Percentiles rank a stretch among this genome's conserved stretches.
Evolutionary conservation across 2,797 vertebrate genomes (phyloP).

Genomic region (Prunella strophiata): DNA sequence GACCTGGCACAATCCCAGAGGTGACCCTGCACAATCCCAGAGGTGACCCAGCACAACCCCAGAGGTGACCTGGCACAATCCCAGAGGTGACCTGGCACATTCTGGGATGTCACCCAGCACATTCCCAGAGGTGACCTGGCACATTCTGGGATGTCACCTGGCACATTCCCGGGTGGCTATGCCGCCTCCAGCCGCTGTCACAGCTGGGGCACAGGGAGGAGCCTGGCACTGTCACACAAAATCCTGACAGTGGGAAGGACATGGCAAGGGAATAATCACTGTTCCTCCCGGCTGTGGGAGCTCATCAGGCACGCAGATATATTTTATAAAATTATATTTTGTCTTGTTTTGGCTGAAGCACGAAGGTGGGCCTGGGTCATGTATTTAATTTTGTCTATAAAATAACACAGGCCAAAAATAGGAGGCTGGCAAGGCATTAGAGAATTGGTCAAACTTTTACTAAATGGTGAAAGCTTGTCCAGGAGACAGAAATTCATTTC

Average conservation of each 20-base stretch:
- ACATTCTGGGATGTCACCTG: no score
- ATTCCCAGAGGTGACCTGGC: rapidly evolving
- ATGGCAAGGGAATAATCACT: rapidly evolving
- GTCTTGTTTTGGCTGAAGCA: not conserved
- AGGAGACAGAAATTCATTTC: not conserved
- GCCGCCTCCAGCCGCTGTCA: not conserved
- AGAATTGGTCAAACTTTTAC: not conserved
- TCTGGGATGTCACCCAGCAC: not conserved
- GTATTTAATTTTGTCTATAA: not conserved
- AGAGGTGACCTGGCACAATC: no score
- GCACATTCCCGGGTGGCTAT: not conserved
- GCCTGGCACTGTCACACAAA: rapidly evolving
- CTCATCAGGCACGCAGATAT: rapidly evolving
- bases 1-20: not conserved
- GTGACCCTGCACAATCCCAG: not conserved
- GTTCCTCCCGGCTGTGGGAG: not conserved
- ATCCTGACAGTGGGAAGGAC: not conserved
- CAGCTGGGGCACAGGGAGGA: rapidly evolving
- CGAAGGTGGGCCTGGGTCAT: not conserved
- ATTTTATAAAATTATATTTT: not conserved
- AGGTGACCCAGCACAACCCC: not conserved
- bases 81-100: rapidly evolving
- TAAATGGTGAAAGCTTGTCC: not conserved
- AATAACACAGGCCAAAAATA: not conserved
- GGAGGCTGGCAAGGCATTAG: not conserved